Conservation (phyloP, 2,888 invertebrate species). For the Drosophila phalerata region DNA sequence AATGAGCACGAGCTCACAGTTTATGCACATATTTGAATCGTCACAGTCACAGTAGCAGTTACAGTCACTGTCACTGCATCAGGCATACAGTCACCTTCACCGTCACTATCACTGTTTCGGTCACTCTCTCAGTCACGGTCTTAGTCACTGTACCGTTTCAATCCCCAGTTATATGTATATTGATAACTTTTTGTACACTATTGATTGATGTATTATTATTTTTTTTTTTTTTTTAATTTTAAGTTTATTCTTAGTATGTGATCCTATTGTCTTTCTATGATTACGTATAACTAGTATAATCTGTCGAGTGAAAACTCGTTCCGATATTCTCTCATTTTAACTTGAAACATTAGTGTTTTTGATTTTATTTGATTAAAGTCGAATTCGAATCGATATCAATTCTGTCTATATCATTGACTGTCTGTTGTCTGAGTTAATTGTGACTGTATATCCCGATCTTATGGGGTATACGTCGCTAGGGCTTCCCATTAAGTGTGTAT, state of each 20-base stretch:
- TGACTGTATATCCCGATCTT: not conserved
- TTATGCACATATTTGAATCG: slow-evolving; percentile 23
- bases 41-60: slow-evolving; percentile 20
- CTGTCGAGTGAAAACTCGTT: not conserved
- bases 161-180: slow-evolving; percentile 23
- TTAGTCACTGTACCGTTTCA: slow-evolving; percentile 25
- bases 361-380: slow-evolving; percentile 18
- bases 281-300: slow-evolving; percentile 15
- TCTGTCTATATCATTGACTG: slow-evolving; percentile 28
- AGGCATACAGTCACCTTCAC: slow-evolving; percentile 26
- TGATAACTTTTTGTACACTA: not conserved
- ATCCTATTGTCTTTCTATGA: slow-evolving; percentile 11
- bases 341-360: not conserved
- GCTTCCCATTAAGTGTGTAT: slow-evolving; percentile 39
- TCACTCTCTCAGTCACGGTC: slow-evolving; percentile 24
- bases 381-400: slow-evolving; percentile 22
- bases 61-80: slow-evolving; percentile 30
- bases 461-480: slow-evolving; percentile 18
- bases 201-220: slow-evolving; percentile 7
- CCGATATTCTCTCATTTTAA: not conserved
- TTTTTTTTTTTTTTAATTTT: slow-evolving; percentile 30
- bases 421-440: slow-evolving; percentile 28
- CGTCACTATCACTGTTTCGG: slow-evolving; percentile 23
- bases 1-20: slow-evolving; percentile 29
- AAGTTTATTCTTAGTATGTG: slow-evolving; percentile 11